Evolutionary conservation across 1,140 invertebrate genomes (phyloP).

Genomic region (Sitobion miscanthi): DNA sequence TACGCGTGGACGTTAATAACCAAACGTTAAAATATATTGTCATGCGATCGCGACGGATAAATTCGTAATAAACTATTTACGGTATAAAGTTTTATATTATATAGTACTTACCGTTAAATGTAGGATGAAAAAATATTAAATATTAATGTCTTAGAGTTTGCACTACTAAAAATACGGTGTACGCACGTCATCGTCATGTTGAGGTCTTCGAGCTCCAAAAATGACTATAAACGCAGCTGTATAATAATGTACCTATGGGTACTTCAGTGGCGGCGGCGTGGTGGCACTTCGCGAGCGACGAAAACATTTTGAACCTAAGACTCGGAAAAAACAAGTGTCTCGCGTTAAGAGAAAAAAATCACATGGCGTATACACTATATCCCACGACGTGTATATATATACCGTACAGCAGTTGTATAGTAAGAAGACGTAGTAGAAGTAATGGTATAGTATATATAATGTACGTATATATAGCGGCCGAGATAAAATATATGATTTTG

Average conservation of each 20-base stretch:
- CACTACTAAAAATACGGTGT: not conserved
- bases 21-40: not conserved
- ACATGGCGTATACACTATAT: not conserved
- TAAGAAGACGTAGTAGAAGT: not conserved
- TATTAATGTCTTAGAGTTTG: not conserved
- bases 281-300: not conserved
- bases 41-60: not conserved
- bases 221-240: not conserved
- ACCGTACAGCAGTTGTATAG: not conserved
- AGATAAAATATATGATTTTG: constrained; percentile 18
- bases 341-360: not conserved
- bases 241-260: not conserved
- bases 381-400: not conserved
- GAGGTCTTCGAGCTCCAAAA: not conserved
- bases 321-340: not conserved
- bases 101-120: not conserved
- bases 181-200: not conserved
- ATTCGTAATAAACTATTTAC: not conserved
- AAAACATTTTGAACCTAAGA: not conserved
- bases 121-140: not conserved
- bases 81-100: not conserved
- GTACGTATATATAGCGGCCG: not conserved
- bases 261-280: not conserved
- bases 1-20: not conserved
- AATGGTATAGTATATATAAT: not conserved